These are phyloP conservation scores for Periparus ater DNA, from an alignment of 2,797 vertebrate species.

Conservation along the genomic window DNA sequence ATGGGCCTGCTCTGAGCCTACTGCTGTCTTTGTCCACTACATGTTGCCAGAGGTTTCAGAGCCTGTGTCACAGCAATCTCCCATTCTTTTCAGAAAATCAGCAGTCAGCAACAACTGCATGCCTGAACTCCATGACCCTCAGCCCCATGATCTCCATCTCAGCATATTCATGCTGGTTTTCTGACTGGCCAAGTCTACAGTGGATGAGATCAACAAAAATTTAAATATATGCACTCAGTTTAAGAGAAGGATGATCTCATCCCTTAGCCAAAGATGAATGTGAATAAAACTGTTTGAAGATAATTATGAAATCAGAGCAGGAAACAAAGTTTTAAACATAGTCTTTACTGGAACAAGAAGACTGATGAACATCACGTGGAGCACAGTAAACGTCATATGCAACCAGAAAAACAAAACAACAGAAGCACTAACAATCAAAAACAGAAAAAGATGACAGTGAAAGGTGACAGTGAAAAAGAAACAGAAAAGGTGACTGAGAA, in stretches of 20 bases:
- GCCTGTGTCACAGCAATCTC: background rate
- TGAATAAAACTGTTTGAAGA: background rate
- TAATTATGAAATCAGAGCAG: background rate
- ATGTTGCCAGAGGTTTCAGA: conserved; percentile 19
- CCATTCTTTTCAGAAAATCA: background rate
- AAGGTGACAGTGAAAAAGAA: no score
- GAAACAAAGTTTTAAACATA: background rate
- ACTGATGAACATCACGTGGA: background rate
- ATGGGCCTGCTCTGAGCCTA: background rate
- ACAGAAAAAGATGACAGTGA: background rate
- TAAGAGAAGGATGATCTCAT: conserved; percentile 18
- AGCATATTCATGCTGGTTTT: background rate
- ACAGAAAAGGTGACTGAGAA: background rate
- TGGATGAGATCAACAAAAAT: conserved; percentile 29
- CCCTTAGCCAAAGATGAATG: background rate
- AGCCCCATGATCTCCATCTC: conserved; percentile 3
- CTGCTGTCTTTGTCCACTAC: background rate
- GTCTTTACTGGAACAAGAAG: background rate
- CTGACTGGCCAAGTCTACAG: background rate
- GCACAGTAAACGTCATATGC: background rate
- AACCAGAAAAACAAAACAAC: background rate
- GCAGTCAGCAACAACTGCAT: background rate
- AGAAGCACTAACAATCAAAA: background rate
- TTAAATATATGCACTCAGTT: background rate
- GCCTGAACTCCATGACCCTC: conserved; percentile 6